phyloP scores from a whole-genome alignment of 2,113 vertebrate genomes.

The Xiphias gladius region DNA sequence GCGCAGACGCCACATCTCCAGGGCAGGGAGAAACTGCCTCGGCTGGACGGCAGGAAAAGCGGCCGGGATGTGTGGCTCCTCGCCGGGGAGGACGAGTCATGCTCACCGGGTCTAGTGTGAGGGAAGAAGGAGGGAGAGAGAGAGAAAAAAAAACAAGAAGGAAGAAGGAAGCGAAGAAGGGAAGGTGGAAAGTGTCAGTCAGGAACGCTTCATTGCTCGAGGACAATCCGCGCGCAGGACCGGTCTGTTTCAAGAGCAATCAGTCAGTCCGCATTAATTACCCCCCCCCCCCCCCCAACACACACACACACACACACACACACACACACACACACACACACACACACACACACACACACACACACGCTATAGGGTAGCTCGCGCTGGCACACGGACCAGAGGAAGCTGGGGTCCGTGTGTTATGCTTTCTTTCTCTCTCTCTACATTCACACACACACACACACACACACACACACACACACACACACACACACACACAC shows the following conservation, averaged over 20 bases:
- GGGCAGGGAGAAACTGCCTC: background rate
- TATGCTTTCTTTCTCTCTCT: slow-evolving; percentile 58
- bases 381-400: slow-evolving; percentile 75
- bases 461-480: slow-evolving; percentile 37
- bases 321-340: too few relatives aligned
- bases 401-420: slow-evolving; percentile 46
- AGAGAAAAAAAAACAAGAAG: background rate
- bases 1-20: background rate
- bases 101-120: slow-evolving; percentile 17
- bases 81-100: slow-evolving; percentile 17
- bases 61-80: slow-evolving; percentile 34
- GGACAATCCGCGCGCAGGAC: slow-evolving; percentile 86
- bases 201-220: slow-evolving; percentile 84
- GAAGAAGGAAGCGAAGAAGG: slow-evolving; percentile 69
- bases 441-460: background rate
- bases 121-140: background rate
- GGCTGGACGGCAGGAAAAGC: background rate
- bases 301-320: too few relatives aligned
- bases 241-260: slow-evolving; percentile 90
- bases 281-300: slow-evolving; percentile 56
- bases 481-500: slow-evolving; percentile 43
- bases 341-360: background rate
- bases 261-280: slow-evolving; percentile 92
- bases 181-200: slow-evolving; percentile 85
- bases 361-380: slow-evolving; percentile 69